Conservation (phyloP, 1,140 invertebrate genomes). For the Ptiloglossa arizonensis region DNA sequence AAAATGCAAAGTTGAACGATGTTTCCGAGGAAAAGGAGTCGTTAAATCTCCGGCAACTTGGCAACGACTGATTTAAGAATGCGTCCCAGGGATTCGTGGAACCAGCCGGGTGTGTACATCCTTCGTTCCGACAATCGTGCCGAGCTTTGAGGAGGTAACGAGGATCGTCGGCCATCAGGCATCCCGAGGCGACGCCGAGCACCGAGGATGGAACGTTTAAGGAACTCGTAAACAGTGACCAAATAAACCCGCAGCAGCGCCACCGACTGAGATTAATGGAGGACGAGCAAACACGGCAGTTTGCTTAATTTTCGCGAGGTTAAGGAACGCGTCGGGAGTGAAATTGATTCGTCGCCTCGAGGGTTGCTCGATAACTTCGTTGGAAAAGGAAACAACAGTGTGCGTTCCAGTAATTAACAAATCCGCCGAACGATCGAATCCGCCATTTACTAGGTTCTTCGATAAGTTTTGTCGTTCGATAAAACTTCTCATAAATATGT, state of each 20-base stretch:
- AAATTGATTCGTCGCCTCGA: constrained; percentile 1
- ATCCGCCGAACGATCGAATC: too few species aligned
- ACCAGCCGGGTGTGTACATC: neutral
- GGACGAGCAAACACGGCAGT: constrained; percentile 1
- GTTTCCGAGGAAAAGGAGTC: neutral
- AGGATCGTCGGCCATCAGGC: constrained; percentile 9
- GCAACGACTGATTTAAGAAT: neutral
- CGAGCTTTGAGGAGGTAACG: neutral
- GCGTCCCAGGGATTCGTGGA: neutral
- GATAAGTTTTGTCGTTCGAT: too few species aligned
- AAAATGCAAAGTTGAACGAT: neutral
- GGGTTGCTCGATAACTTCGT: neutral
- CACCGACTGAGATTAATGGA: constrained; percentile 13
- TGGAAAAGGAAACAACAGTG: constrained; percentile 10
- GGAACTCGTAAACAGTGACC: constrained; percentile 5
- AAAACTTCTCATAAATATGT: too few species aligned
- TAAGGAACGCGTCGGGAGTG: constrained; percentile 5
- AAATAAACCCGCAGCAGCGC: constrained; percentile 10
- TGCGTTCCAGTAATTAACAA: neutral
- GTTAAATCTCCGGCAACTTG: neutral
- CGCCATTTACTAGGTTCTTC: too few species aligned
- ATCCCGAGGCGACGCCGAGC: neutral
- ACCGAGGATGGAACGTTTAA: neutral
- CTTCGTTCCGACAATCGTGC: neutral
- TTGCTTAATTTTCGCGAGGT: constrained; percentile 51